A percentile compares a stretch with the other conserved stretches of the same genome.
phyloP scores from a whole-genome alignment of 1,140 invertebrate genomes.

The Euwallacea fornicatus region DNA sequence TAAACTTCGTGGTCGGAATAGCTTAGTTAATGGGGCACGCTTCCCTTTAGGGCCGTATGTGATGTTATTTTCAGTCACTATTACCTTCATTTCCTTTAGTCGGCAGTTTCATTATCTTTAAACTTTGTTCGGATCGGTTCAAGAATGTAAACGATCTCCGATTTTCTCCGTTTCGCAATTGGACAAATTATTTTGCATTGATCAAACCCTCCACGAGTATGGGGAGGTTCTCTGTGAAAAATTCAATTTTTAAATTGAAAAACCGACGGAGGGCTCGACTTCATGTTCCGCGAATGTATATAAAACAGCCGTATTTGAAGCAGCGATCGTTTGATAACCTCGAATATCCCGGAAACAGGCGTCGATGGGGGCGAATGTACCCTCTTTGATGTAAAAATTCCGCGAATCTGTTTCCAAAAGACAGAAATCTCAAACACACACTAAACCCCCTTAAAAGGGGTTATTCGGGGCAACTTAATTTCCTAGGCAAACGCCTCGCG shows the following conservation, averaged over 20 bases:
- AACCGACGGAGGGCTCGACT: neutral
- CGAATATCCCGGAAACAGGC: neutral
- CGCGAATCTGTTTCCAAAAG: neutral
- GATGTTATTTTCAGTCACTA: no score
- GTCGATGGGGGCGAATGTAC: neutral
- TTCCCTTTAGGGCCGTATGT: neutral
- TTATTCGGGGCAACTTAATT: constrained; percentile 5
- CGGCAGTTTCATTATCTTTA: constrained; percentile 1
- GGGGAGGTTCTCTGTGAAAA: neutral
- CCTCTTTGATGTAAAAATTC: neutral
- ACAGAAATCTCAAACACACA: neutral
- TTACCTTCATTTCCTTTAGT: neutral
- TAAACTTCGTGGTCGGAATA: neutral
- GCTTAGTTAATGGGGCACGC: neutral
- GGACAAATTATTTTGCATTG: neutral
- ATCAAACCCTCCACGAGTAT: neutral
- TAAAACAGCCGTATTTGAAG: neutral
- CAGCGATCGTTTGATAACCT: neutral
- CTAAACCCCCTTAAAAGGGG: constrained; percentile 7
- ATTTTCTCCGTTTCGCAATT: neutral
- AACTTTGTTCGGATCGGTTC: constrained; percentile 4
- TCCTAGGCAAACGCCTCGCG: neutral
- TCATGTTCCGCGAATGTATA: neutral
- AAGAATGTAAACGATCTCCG: neutral
- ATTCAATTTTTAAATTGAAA: constrained; percentile 12